Evolutionary conservation across 2,797 vertebrate genomes (phyloP), one percentile per base, ranked within the genome.

Genomic region (Salarias fasciatus): DNA sequence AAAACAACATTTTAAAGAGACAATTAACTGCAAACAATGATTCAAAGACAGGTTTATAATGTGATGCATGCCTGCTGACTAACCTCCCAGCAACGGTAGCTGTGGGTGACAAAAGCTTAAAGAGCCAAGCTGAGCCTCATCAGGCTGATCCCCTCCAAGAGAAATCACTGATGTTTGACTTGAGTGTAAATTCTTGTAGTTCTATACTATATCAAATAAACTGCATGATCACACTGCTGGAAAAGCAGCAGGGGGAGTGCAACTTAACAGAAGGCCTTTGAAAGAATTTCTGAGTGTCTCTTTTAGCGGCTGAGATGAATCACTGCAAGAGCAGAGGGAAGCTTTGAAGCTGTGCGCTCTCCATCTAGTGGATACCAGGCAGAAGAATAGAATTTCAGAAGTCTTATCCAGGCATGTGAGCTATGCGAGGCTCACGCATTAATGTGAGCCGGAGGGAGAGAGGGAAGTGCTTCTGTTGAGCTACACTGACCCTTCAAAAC

Each of bases 321-420:
- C 18, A 24, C 18, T 24, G 18, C 18, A 24, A 24, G 18, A 24
- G 18, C n/a, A n/a, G n/a, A n/a, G n/a, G n/a, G n/a, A n/a, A n/a
- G n/a, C 18, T 24, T 24, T 24, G 18, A 24, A 24, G 18, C 18
- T 3, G 18, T 24, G 18, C 18, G 72, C 41, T 69, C 86, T 67
- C 88, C 88, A 86, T 83, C 89, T 89, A 87, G 83, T 88, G 89
- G 86, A 65, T 12, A 6, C n/a, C 8, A 45, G 11, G 43, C 3
- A 18, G 65, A 79, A 72, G 3, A 46, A 10, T 45, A 5, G 18
- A 37, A 61, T 11, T 13, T 46, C 18, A 24, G 18, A 24, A 24
- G 3, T 24, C 18, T 24, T 24, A 24, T 24, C 4, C 18, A 28
- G 38, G 8, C 37, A 38, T 52, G 61, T 10, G 52, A 73, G 64